phyloP scores from a whole-genome alignment of 2,797 vertebrate genomes.

The Glyptemys insculpta region DNA sequence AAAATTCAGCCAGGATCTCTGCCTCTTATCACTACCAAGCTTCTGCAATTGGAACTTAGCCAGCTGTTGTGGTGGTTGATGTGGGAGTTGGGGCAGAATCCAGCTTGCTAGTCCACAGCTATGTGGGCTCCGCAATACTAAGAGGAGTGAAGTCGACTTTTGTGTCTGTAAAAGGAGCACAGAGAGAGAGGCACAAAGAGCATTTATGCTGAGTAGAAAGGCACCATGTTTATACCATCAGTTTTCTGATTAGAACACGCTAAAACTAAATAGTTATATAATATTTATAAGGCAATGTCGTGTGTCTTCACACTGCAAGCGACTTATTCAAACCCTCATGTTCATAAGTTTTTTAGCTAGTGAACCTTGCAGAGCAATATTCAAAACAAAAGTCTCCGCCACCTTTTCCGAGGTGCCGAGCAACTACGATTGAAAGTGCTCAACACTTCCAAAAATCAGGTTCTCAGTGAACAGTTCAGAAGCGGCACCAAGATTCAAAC shows the following conservation, averaged over 20 bases:
- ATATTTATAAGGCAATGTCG: not conserved
- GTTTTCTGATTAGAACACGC: not conserved
- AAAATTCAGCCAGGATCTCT: not conserved
- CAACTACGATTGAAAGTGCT: not conserved
- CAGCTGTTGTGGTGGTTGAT: not conserved
- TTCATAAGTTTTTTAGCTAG: not conserved
- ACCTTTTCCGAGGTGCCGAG: not conserved
- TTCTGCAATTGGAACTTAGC: not conserved
- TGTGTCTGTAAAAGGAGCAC: not conserved
- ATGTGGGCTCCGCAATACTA: not conserved
- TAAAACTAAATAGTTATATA: not conserved
- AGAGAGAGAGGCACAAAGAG: not conserved
- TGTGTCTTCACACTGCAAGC: not conserved
- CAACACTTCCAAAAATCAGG: not conserved
- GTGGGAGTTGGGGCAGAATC: not conserved
- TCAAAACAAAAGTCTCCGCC: not conserved
- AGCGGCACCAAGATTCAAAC: not conserved
- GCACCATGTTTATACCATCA: not conserved
- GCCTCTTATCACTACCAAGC: not conserved
- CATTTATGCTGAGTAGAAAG: not conserved
- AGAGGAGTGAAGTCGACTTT: not conserved
- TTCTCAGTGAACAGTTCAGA: not conserved
- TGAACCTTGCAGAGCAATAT: not conserved
- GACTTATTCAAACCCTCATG: not conserved
- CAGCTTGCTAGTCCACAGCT: not conserved